A percentile compares a stretch with the other conserved stretches of the same genome.
These are phyloP conservation scores for Bombus confusus DNA, from an alignment of 1,140 invertebrate species.

Conservation along the genomic window DNA sequence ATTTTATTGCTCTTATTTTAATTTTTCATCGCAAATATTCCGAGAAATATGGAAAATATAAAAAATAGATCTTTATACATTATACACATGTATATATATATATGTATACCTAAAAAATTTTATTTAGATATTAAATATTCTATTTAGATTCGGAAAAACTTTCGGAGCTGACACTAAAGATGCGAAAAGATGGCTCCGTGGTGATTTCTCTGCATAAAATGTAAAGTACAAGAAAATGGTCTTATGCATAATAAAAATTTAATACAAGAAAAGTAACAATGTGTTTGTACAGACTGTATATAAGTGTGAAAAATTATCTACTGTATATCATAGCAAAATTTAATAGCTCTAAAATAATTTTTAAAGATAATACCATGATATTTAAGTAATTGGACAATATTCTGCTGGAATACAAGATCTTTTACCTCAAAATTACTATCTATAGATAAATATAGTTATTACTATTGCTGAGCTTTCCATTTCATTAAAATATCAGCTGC, in stretches of 20 bases:
- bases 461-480: constrained; percentile 82
- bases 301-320: not conserved
- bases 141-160: constrained; percentile 86
- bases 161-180: constrained; percentile 87
- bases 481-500: constrained; percentile 85
- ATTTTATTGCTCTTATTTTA: not conserved
- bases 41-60: not conserved
- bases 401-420: not conserved
- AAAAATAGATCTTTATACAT: not conserved
- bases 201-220: constrained; percentile 62
- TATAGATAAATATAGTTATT: not conserved
- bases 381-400: not conserved
- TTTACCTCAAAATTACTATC: not conserved
- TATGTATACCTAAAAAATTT: constrained; percentile 6
- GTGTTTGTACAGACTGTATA: not conserved
- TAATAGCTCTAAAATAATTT: not conserved
- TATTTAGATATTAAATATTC: constrained; percentile 31
- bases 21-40: not conserved
- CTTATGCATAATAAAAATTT: not conserved
- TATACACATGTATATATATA: no score
- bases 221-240: not conserved
- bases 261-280: not conserved
- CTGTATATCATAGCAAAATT: not conserved
- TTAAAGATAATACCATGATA: not conserved
- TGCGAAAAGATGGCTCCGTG: constrained; percentile 86